Evolutionary conservation across 2,113 vertebrate genomes (phyloP), one percentile per base, ranked within the genome.

Genomic region (Globicephala melas): DNA sequence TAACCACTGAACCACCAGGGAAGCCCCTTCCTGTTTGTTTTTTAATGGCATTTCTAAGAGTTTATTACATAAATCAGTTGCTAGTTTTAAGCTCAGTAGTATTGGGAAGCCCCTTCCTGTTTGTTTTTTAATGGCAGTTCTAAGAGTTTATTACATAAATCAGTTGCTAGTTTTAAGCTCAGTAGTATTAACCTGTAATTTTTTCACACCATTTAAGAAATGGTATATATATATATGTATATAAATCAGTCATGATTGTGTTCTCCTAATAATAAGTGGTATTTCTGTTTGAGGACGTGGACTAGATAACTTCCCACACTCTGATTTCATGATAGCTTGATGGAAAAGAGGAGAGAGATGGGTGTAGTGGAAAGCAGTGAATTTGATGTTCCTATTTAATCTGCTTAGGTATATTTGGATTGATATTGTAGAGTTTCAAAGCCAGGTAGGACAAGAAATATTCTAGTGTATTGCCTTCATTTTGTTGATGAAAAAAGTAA

Each of bases 401-500:
- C 55, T 77, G 90, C 21, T 53, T 91, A 3, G 63, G 26, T 81
- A 38, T 81, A 47, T 80, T 83, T 65, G 28, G 68, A 41, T 81
- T 90, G 47, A 36, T 50, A 65, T 4, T 44, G 47, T 25, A 68
- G 36, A 55, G 15, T 58, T 84, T 70, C 33, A 89, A 73, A 65
- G 50, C 23, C 68, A 50, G 21, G 13, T 23, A n/a, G 63, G 33
- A 71, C 41, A 62, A 63, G 67, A 82, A 83, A 67, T 38, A 44
- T 70, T 85, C 60, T 80, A n/a, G 70, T 62, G 15, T 93, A 8
- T 38, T 73, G 7, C 70, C 62, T 96, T 94, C 9, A 85, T 91
- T 97, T 95, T 79, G 23, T 28, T 83, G 44, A 47, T 95, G 70
- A 85, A 58, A 94, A 92, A 92, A 81, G 81, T 38, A 58, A 91